phyloP scores from a whole-genome alignment of 2,888 invertebrate species.

The Drosophila multiciliata region DNA sequence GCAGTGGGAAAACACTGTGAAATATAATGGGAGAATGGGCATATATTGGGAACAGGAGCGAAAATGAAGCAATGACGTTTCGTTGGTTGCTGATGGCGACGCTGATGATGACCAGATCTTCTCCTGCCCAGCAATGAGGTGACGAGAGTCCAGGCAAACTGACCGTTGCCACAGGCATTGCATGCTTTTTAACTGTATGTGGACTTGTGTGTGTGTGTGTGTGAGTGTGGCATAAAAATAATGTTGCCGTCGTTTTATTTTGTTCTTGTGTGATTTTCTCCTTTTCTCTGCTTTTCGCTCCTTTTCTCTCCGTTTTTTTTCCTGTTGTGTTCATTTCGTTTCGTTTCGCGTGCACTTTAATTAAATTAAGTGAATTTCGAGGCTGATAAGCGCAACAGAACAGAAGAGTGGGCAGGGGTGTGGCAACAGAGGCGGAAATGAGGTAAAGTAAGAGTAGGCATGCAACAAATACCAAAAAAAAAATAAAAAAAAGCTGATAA shows the following conservation, averaged over 20 bases:
- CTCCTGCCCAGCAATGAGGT: constrained; percentile 18
- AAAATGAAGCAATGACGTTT: constrained; percentile 75
- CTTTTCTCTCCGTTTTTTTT: constrained; percentile 15
- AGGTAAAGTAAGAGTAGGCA: background rate
- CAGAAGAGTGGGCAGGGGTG: constrained; percentile 17
- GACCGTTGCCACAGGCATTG: constrained; percentile 31
- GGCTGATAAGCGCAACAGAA: constrained; percentile 62
- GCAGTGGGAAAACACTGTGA: constrained; percentile 5
- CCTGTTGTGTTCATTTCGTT: constrained; percentile 25
- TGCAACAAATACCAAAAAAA: constrained; percentile 1
- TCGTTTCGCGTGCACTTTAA: constrained; percentile 58
- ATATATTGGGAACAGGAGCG: constrained; percentile 39
- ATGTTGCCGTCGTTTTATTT: constrained; percentile 35
- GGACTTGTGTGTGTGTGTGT: background rate
- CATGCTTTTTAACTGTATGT: constrained; percentile 31
- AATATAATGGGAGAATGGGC: constrained; percentile 5
- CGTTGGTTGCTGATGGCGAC: constrained; percentile 48
- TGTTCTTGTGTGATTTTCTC: background rate
- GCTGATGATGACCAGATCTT: constrained; percentile 53
- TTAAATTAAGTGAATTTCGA: constrained; percentile 75
- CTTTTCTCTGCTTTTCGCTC: background rate
- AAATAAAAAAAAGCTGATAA: background rate
- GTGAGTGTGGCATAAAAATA: constrained; percentile 49
- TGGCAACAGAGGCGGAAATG: background rate
- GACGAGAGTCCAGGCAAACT: constrained; percentile 28